Evolutionary conservation across 2,797 vertebrate genomes (phyloP), one percentile per base, ranked within the genome.

Genomic region (Sternarchorhynchus goeldii): DNA sequence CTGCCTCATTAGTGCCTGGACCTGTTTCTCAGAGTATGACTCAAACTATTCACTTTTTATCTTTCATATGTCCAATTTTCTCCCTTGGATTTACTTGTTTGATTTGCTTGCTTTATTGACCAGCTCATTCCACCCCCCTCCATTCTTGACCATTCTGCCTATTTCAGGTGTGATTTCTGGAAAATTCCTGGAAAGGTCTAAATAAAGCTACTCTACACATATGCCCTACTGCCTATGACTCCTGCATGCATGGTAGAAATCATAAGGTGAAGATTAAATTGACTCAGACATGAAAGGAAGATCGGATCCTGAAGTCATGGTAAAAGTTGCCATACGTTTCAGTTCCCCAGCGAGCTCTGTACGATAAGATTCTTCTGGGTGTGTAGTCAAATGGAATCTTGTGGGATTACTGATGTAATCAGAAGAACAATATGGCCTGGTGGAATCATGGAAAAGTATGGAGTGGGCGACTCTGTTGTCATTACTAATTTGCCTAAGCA

Each of bases 331-430:
- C 39, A 53, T 17, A 68, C 41, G 31, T 16, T 12, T 2, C n/a
- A 62, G 41, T 2, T 69, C 64, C 76, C 73, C 41, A 32, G 32
- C 20, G 67, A 72, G 73, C 32, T 53, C 50, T 59, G 31, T 66
- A n/a, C 12, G 68, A 73, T 67, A 73, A 65, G 64, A 73, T 50
- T 77, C 60, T n/a, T 45, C 66, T 73, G 68, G 71, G 69, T 63
- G 75, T 65, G 64, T 70, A 62, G 20, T 57, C 59, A 41, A 25
- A 12, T 57, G 56, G 10, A 73, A 65, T 79, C 68, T 76, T 31
- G 0, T 12, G n/a, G 18, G 71, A 77, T 73, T 73, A 21, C 78
- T 81, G 71, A 83, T 66, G 70, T 12, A 56, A 81, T 82, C 76
- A 85, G 81, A 39, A 45, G 60, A 83, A 65, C 71, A 76, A 57